These are phyloP conservation scores for Habropoda laboriosa DNA, from an alignment of 1,140 invertebrate genomes.

Conservation along the genomic window DNA sequence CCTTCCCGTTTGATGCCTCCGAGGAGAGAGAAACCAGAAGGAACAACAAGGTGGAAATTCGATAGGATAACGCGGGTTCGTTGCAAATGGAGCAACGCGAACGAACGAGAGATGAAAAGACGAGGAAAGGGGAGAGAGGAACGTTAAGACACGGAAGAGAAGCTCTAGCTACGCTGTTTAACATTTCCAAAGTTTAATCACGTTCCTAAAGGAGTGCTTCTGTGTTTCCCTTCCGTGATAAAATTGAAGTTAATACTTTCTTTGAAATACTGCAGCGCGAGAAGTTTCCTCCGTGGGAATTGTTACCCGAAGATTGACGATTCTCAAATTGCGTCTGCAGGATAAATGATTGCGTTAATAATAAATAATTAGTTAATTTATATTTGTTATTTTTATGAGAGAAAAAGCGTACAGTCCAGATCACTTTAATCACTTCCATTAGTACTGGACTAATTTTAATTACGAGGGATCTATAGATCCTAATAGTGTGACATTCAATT, in stretches of 20 bases:
- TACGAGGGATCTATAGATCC: no score
- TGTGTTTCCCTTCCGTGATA: neutral
- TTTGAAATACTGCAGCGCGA: neutral
- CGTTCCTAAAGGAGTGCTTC: neutral
- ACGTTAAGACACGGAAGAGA: neutral
- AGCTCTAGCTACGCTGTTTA: neutral
- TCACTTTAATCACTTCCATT: no score
- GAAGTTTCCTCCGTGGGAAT: neutral
- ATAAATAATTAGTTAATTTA: no score
- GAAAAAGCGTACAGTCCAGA: no score
- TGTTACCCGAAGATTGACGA: neutral
- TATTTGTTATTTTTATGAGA: no score
- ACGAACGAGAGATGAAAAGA: conserved; percentile 8
- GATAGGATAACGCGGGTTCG: neutral
- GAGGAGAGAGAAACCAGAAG: neutral
- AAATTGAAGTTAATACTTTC: neutral
- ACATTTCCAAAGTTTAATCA: conserved; percentile 29
- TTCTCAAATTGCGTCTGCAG: neutral
- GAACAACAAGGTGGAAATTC: conserved; percentile 21
- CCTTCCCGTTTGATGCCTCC: conserved; percentile 24
- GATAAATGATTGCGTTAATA: no score
- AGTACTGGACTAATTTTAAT: no score
- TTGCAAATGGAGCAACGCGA: conserved; percentile 18
- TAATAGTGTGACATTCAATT: no score
- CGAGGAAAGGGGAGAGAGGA: neutral